A percentile compares a stretch with the other conserved stretches of the same genome.
Evolutionary conservation across 2,113 vertebrate genomes (phyloP).

Genomic region (Cyanistes caeruleus): DNA sequence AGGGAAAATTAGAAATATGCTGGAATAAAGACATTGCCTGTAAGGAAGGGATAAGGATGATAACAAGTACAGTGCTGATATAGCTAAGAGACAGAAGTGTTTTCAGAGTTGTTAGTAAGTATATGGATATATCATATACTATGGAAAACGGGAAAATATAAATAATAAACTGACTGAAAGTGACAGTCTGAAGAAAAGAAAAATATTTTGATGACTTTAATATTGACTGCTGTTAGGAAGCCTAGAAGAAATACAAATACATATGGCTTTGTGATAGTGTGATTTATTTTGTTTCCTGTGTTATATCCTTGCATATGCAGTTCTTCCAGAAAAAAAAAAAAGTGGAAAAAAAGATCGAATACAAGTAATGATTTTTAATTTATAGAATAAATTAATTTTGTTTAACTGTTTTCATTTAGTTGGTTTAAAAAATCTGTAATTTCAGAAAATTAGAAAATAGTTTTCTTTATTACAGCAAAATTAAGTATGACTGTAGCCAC

Average conservation of each 20-base stretch:
- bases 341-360: accelerated
- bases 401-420: background rate
- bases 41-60: background rate
- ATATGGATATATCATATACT: background rate
- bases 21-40: background rate
- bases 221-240: background rate
- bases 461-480: background rate
- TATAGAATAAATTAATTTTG: background rate
- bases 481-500: background rate
- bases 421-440: background rate
- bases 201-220: background rate
- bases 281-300: background rate
- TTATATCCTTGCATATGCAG: background rate
- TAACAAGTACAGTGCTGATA: background rate
- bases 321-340: background rate
- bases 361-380: background rate
- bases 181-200: background rate
- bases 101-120: background rate
- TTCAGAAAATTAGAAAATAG: background rate
- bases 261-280: background rate
- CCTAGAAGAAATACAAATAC: background rate
- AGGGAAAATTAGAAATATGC: background rate
- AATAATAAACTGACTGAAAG: background rate
- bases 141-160: background rate
- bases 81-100: background rate